Conservation (phyloP, 2,113 vertebrate species). For the Scophthalmus maximus region DNA sequence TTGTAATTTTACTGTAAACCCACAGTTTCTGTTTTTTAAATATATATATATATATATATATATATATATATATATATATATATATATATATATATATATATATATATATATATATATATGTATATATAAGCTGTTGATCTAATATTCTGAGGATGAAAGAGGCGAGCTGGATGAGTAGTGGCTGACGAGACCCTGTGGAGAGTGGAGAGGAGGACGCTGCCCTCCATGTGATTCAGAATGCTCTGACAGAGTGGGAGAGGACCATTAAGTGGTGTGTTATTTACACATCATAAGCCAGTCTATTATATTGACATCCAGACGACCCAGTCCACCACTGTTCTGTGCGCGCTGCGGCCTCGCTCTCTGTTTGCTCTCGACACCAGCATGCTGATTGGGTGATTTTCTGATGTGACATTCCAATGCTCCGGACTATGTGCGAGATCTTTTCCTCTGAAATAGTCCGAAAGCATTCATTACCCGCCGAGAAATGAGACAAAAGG, state of each 20-base stretch:
- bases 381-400: slow-evolving; percentile 87
- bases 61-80: background rate
- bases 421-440: slow-evolving; percentile 73
- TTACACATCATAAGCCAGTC: slow-evolving; percentile 87
- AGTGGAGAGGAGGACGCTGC: slow-evolving; percentile 52
- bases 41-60: too few species aligned
- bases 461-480: slow-evolving; percentile 84
- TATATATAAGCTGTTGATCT: slow-evolving; percentile 12
- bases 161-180: slow-evolving; percentile 65
- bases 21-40: too few species aligned
- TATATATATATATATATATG: background rate
- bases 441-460: slow-evolving; percentile 79
- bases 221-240: slow-evolving; percentile 84
- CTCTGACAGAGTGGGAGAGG: slow-evolving; percentile 77
- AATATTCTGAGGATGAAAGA: slow-evolving; percentile 61
- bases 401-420: slow-evolving; percentile 84
- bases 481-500: slow-evolving; percentile 83
- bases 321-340: slow-evolving; percentile 69
- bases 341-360: slow-evolving; percentile 54
- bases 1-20: too few species aligned
- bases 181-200: slow-evolving; percentile 44
- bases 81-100: background rate
- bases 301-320: slow-evolving; percentile 84
- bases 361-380: slow-evolving; percentile 84
- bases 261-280: slow-evolving; percentile 83